A percentile compares a stretch with the other conserved stretches of the same genome.
Evolutionary conservation across 2,888 invertebrate species (phyloP).

Genomic region (Erebia palarica): DNA sequence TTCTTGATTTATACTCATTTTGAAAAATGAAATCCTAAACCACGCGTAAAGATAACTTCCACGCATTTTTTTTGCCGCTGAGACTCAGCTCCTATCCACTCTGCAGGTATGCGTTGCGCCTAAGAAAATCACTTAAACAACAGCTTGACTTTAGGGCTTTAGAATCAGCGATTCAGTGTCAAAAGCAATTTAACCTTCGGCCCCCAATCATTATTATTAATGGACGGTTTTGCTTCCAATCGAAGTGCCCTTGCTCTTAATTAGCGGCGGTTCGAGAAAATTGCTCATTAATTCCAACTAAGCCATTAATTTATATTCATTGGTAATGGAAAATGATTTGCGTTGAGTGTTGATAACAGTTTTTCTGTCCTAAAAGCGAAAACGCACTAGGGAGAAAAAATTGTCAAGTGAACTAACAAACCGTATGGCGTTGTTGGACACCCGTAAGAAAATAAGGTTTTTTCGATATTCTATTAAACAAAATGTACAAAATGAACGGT

Average conservation of each 20-base stretch:
- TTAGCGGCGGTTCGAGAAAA: constrained; percentile 25
- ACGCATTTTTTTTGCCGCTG: too few species aligned
- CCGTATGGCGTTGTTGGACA: too few species aligned
- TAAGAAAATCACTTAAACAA: neutral
- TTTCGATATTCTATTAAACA: too few species aligned
- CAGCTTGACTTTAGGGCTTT: neutral
- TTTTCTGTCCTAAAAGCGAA: neutral
- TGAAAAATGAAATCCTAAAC: too few species aligned
- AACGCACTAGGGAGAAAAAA: too few species aligned
- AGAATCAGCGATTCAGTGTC: constrained; percentile 1
- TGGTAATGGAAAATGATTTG: constrained; percentile 22
- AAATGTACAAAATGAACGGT: too few species aligned
- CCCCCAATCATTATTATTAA: constrained; percentile 22
- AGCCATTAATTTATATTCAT: constrained; percentile 29
- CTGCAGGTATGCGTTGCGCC: too few species aligned
- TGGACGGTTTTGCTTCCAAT: constrained; percentile 22
- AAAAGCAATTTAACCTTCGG: constrained; percentile 21
- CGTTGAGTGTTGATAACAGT: neutral
- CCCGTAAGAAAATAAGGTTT: too few species aligned
- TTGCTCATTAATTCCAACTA: constrained; percentile 22
- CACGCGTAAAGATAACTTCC: too few species aligned
- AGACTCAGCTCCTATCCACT: too few species aligned
- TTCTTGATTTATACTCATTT: too few species aligned
- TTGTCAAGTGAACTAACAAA: too few species aligned
- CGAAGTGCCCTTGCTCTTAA: constrained; percentile 20